A percentile compares a stretch with the other conserved stretches of the same genome.
Conservation (phyloP, 2,113 vertebrate genomes). For the Chlamydotis undulata region DNA sequence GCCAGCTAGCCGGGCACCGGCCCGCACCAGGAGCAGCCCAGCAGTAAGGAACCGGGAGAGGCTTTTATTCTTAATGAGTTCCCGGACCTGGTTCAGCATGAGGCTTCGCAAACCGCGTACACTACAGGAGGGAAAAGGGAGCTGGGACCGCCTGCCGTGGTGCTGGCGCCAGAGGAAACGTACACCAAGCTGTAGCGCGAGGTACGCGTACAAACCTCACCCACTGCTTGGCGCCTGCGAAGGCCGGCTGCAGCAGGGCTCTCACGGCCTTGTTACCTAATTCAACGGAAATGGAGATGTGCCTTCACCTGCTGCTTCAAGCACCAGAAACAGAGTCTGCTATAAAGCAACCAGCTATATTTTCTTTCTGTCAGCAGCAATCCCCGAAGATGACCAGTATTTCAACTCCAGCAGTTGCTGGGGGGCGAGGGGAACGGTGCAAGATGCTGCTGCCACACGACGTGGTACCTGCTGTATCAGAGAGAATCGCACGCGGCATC, state of each 20-base stretch:
- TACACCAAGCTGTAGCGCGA: accelerated
- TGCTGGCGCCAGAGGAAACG: neutral
- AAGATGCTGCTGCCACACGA: neutral
- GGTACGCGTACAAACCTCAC: neutral
- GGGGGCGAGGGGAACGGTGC: accelerated
- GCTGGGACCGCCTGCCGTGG: neutral
- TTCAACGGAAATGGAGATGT: neutral
- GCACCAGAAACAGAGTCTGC: neutral
- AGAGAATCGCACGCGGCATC: neutral
- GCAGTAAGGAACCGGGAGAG: accelerated
- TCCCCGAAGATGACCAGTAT: neutral
- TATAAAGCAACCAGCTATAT: neutral
- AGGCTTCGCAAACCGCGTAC: neutral
- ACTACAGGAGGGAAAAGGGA: neutral
- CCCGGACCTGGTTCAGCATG: neutral
- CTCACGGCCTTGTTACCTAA: neutral
- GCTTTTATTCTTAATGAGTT: neutral
- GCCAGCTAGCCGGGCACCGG: accelerated
- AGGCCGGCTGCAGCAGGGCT: neutral
- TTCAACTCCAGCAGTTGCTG: neutral
- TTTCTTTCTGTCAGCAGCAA: neutral
- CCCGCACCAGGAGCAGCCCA: neutral
- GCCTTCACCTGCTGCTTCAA: neutral
- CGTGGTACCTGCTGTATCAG: accelerated
- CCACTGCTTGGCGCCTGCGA: neutral